Evolutionary conservation across 1,140 invertebrate species (phyloP), one percentile per base, ranked within the genome.

Genomic region (Drosophila gunungcola): DNA sequence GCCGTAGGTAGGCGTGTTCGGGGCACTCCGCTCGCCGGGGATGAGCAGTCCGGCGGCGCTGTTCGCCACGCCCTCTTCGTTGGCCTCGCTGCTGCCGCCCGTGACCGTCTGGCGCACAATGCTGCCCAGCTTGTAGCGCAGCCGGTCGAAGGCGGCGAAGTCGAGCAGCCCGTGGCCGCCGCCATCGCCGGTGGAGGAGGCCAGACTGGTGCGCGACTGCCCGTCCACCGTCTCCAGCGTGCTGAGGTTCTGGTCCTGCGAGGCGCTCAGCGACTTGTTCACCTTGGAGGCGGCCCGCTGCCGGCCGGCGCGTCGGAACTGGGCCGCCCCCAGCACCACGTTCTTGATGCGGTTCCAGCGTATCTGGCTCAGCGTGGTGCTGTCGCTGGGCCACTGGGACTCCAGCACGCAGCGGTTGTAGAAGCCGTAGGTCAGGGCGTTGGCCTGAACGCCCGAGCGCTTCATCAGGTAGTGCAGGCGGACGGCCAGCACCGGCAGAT

Each of bases 391-490:
- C 98, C 98, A 99, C 67, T 97, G 96, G 27, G 98, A 97, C 93
- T 99, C 98, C 21, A 99, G 93, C 12, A 99, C 98, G 85, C 95
- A 95, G 41, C 94, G 93, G 90, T 95, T 95, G 77, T 95, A 95
- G 67, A 95, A 94, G 60, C 98, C 98, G 92, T 99, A 99, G 0
- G 99, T 99, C 38, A 99, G 95, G 11, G 99, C 99, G 92, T 99
- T 99, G 3, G 98, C 98, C 90, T 98, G 97, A 12, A 99, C 94
- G 0, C 97, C 97, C 54, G 95, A 95, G n/a, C 96, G 94, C 92
- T 98, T 98, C 98, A 99, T 99, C 55, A 98, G 95, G 83, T 97
- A 97, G 58, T 99, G 94, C 39, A 99, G 94, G 92, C 98, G 98
- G 0, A 99, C 98, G 4, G 99, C 99, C 73, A 99, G 93, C 43